Evolutionary conservation across 2,888 invertebrate genomes (phyloP).

Genomic region (Dascillus cervinus): DNA sequence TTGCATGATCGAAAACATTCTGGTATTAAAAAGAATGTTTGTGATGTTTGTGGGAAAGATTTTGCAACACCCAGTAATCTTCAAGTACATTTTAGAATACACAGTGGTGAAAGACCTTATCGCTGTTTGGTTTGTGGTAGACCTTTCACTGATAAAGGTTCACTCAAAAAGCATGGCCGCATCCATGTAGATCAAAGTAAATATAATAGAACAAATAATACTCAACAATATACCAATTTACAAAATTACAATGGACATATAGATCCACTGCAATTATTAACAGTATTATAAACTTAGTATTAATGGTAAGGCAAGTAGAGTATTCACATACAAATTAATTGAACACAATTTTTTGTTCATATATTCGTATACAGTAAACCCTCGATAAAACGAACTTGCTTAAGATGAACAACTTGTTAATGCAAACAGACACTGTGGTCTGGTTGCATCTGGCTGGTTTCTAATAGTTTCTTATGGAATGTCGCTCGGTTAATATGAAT

Average conservation of each 20-base stretch:
- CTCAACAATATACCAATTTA: background rate
- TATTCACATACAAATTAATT: too few relatives aligned
- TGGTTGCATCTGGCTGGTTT: too few relatives aligned
- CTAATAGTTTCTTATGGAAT: too few relatives aligned
- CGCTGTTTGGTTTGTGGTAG: conserved; percentile 20
- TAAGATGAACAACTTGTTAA: too few relatives aligned
- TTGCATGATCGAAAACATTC: conserved; percentile 27
- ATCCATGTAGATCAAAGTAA: conserved; percentile 11
- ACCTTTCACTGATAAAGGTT: conserved; percentile 24
- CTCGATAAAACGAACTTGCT: too few relatives aligned
- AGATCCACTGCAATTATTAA: too few relatives aligned
- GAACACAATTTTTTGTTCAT: too few relatives aligned
- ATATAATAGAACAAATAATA: background rate
- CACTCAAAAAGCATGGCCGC: conserved; percentile 23
- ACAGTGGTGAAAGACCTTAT: conserved; percentile 31
- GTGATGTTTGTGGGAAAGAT: conserved; percentile 26
- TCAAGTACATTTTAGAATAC: conserved; percentile 27
- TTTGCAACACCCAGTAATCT: conserved; percentile 28
- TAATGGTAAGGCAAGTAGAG: too few relatives aligned
- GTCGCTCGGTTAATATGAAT: too few relatives aligned
- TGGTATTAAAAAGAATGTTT: conserved; percentile 26
- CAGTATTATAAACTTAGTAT: too few relatives aligned
- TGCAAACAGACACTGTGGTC: too few relatives aligned
- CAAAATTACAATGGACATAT: conserved; percentile 3
- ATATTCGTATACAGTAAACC: too few relatives aligned